Evolutionary conservation across 2,797 vertebrate genomes (phyloP), one percentile per base, ranked within the genome.

Genomic region (Sebastes dallii): DNA sequence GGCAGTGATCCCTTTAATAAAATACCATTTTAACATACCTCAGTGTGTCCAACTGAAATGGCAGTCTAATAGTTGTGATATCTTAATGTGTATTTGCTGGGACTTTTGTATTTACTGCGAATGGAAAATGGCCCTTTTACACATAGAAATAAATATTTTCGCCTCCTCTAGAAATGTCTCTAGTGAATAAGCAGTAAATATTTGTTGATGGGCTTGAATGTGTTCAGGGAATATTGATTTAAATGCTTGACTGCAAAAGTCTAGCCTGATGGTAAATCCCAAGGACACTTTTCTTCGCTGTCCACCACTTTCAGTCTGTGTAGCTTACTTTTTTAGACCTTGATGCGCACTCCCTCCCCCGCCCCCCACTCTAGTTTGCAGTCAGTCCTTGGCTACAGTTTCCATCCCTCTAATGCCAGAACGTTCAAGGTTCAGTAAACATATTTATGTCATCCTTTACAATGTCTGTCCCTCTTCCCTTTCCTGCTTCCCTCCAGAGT

Each of bases 381-480:
- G 50, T 62, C 61, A 67, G 56, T 84, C 78, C 76, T 86, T 87
- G 72, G 50, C 74, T 61, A 12, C 16, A 1, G 67, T 86, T 84
- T 85, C 75, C 58, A 67, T 66, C 52, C 46, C 24, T 67, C 79
- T 39, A 22, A 78, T 66, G 77, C 56, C 81, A 82, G 36, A 85
- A 72, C 0, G 2, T 81, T 81, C 83, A 91, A 84, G 89, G 87
- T 88, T 84, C 75, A 89, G 77, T 76, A 86, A 85, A 90, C 78
- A 91, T 72, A 86, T 86, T 82, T 34, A 64, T 70, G 73, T 82
- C 60, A 69, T 36, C 32, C 42, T 65, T 81, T 54, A 78, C 83
- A 86, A 84, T 77, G 67, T 32, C 60, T 75, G 62, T 60, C 46
- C 64, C 46, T 71, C 68, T 75, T 66, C n/a, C 71, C n/a, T 27